Evolutionary conservation across 2,888 invertebrate species (phyloP), one percentile per base, ranked within the genome.

Genomic region (Chaetogeoica ovagalla): DNA sequence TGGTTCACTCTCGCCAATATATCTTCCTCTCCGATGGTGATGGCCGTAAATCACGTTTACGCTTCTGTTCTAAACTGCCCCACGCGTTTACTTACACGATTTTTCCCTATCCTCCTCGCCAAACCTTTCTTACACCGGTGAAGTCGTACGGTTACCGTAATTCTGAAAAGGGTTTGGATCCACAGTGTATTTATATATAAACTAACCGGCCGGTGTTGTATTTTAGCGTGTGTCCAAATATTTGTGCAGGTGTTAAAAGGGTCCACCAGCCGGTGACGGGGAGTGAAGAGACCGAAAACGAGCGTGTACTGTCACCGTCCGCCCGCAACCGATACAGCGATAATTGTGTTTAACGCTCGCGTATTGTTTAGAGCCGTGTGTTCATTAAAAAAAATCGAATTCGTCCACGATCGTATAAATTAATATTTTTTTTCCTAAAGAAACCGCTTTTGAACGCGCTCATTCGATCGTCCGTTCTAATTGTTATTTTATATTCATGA

Each of bases 181-280:
- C 6, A 6, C 8, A 48, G 43, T 30, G 59, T 48, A 68, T 30
- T 2, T 4, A 30, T 30, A 30, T 30, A 30, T 43, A 77, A 69
- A 77, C 77, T n/a, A 69, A 77, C n/a, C 73, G 30, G 13, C 48
- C 48, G 77, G 52, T 60, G 62, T 76, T 52, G 60, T 62, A 19
- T 19, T 48, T 48, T 43, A 9, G 30, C 77, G 69, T 69, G 60
- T 52, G 77, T 59, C 69, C 43, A 77, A 69, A 69, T 77, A 77
- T 77, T 77, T 69, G 68, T 52, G 48, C 68, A 69, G 69, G 77
- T 69, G 77, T 77, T 62, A 52, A 69, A 77, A 48, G 62, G 68
- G 69, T 77, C 69, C 69, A 60, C 60, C 17, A 43, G 8, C 23
- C 17, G 65, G 39, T 39, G 6, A 39, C n/a, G n/a, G n/a, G n/a